Percentiles rank a stretch among this genome's conserved stretches.
Evolutionary conservation across 2,888 invertebrate genomes (phyloP).

Genomic region (Caenorhabditis parvicauda): DNA sequence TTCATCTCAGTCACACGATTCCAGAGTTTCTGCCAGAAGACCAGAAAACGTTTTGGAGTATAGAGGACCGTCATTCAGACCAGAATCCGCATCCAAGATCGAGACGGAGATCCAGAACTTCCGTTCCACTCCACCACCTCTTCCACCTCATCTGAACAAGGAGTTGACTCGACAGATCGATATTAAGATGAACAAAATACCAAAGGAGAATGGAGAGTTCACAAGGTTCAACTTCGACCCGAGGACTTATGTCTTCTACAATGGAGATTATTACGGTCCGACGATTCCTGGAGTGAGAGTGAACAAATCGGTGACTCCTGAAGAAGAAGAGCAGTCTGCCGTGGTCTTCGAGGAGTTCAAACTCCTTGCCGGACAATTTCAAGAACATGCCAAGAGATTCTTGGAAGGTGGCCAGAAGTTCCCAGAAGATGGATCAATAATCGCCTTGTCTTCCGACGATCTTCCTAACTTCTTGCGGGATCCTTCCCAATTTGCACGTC

Average conservation of each 20-base stretch:
- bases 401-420: slow-evolving; percentile 5
- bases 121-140: too few species aligned
- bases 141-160: too few species aligned
- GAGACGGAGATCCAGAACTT: background rate
- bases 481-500: too few species aligned
- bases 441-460: background rate
- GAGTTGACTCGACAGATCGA: too few species aligned
- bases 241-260: slow-evolving; percentile 29
- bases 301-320: slow-evolving; percentile 7
- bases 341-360: slow-evolving; percentile 23
- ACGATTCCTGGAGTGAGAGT: slow-evolving; percentile 34
- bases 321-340: slow-evolving; percentile 13
- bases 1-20: too few species aligned
- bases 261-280: slow-evolving; percentile 38
- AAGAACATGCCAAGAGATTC: slow-evolving; percentile 15
- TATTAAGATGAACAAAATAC: too few species aligned
- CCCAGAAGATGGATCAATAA: background rate
- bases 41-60: too few species aligned
- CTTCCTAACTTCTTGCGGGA: background rate
- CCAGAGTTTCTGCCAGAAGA: too few species aligned
- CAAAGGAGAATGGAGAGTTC: too few species aligned
- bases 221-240: slow-evolving; percentile 28
- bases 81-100: background rate
- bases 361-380: slow-evolving; percentile 17
- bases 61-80: too few species aligned